Conservation (phyloP, 2,888 invertebrate genomes). For the Mesorhabditis sp. region DNA sequence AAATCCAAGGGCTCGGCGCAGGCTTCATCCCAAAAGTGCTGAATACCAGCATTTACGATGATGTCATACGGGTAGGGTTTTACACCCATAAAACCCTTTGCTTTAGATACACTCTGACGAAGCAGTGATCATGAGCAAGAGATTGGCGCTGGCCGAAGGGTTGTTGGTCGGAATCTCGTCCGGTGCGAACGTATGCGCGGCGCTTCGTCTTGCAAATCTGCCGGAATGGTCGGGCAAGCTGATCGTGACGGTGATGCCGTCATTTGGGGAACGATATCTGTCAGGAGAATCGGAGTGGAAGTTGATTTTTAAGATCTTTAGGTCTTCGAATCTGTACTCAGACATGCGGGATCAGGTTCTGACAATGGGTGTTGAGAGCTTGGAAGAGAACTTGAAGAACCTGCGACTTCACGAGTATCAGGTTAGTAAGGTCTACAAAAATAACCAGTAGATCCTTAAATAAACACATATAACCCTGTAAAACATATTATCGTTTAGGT, state of each 20-base stretch:
- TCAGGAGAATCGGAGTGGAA: conserved; percentile 21
- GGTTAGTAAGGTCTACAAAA: conserved; percentile 17
- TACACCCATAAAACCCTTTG: background rate
- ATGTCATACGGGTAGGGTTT: conserved; percentile 25
- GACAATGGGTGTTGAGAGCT: conserved; percentile 36
- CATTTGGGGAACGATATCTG: conserved; percentile 55
- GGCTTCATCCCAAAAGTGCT: conserved; percentile 49
- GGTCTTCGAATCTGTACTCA: conserved; percentile 46
- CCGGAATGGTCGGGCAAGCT: conserved; percentile 50
- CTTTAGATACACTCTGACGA: conserved; percentile 36
- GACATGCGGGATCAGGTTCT: conserved; percentile 44
- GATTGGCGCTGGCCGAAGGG: conserved; percentile 47
- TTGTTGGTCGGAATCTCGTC: conserved; percentile 48
- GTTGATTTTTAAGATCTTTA: conserved; percentile 15
- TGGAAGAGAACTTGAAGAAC: conserved; percentile 42
- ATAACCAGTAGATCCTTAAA: too few species aligned
- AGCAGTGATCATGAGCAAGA: conserved; percentile 46
- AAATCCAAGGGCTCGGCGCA: conserved; percentile 56
- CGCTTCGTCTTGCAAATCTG: conserved; percentile 39
- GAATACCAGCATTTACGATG: conserved; percentile 44
- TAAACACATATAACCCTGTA: too few species aligned
- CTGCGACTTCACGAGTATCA: conserved; percentile 44
- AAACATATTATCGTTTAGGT: background rate
- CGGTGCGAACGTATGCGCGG: conserved; percentile 52
- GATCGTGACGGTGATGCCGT: conserved; percentile 52